These are phyloP conservation scores for Erynnis tages DNA, from an alignment of 2,888 invertebrate genomes.

Conservation along the genomic window DNA sequence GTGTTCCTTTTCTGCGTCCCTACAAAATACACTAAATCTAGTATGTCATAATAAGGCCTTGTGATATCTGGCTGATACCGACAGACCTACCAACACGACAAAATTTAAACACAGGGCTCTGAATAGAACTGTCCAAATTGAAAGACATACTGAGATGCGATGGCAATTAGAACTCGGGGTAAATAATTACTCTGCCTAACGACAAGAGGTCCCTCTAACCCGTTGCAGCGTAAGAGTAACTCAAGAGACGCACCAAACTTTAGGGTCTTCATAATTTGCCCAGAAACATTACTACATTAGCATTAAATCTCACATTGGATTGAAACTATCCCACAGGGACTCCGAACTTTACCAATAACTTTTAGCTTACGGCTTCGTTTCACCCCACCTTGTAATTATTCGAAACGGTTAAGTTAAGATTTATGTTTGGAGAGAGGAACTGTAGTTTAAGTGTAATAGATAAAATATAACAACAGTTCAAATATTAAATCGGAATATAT, in stretches of 20 bases:
- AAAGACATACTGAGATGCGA: no score
- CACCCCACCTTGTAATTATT: constrained; percentile 23
- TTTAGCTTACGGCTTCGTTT: constrained; percentile 32
- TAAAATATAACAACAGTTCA: no score
- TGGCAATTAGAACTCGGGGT: no score
- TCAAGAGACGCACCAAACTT: constrained; percentile 13
- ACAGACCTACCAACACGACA: no score
- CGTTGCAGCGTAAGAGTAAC: constrained; percentile 6
- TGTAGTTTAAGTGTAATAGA: not conserved
- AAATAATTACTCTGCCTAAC: not conserved
- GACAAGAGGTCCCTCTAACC: not conserved
- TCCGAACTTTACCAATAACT: constrained; percentile 31
- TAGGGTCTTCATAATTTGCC: constrained; percentile 14
- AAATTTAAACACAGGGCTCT: no score
- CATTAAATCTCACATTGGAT: constrained; percentile 14
- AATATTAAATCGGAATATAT: no score
- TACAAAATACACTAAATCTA: no score
- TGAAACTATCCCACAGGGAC: constrained; percentile 8
- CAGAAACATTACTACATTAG: constrained; percentile 17
- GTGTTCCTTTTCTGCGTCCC: no score
- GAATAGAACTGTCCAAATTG: no score
- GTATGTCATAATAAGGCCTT: no score
- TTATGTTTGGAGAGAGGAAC: not conserved
- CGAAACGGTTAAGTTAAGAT: not conserved
- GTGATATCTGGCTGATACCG: no score